Evolutionary conservation across 2,888 invertebrate species (phyloP).

Genomic region (Perdita meconis): DNA sequence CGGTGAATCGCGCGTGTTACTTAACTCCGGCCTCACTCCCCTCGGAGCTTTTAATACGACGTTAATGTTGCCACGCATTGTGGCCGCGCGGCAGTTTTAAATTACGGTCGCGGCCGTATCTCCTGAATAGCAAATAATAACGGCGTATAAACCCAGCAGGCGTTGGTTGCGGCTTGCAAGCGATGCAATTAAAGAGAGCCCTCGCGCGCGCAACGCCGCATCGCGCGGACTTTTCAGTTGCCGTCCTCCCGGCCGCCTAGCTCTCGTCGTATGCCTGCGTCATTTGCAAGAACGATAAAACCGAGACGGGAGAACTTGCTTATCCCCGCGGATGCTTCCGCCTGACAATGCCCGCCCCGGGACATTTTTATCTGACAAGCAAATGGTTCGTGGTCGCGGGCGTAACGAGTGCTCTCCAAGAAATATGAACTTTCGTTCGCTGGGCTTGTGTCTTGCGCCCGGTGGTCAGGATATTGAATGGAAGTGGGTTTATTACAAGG

Average conservation of each 20-base stretch:
- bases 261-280: conserved; percentile 5
- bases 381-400: conserved; percentile 22
- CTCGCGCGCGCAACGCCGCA: too few species aligned
- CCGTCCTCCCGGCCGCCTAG: conserved; percentile 1
- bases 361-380: conserved; percentile 15
- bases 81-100: conserved; percentile 47
- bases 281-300: conserved; percentile 46
- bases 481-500: background rate
- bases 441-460: background rate
- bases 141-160: conserved; percentile 30
- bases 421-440: background rate
- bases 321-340: conserved; percentile 19
- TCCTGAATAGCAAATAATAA: conserved; percentile 61
- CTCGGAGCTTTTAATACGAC: conserved; percentile 55
- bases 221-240: conserved; percentile 39
- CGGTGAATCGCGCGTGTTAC: conserved; percentile 32
- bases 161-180: conserved; percentile 42
- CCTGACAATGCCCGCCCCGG: background rate
- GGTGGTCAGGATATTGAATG: background rate
- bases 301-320: conserved; percentile 27
- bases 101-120: conserved; percentile 55
- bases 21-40: conserved; percentile 36
- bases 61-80: conserved; percentile 59
- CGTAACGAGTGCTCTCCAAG: background rate
- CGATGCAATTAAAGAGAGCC: conserved; percentile 52